A percentile compares a stretch with the other conserved stretches of the same genome.
These are phyloP conservation scores for Diacarnus erythraeanus DNA, from an alignment of 37 sponge, comb jelly and placozoan genomes.

Conservation along the genomic window DNA sequence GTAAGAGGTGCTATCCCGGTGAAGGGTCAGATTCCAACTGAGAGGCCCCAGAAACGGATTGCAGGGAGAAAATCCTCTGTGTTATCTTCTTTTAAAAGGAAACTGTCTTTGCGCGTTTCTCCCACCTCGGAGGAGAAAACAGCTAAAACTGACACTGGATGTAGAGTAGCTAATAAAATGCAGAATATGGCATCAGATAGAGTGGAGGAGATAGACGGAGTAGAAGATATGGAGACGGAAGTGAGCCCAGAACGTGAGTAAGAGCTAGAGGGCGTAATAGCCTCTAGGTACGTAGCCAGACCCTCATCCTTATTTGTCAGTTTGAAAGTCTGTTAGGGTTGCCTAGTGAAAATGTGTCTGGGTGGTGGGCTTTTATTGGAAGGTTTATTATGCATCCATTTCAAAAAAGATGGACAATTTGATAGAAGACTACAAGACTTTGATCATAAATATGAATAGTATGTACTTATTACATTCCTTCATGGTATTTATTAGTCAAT, in stretches of 20 bases:
- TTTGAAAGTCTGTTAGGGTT: not conserved
- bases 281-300: not conserved
- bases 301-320: not conserved
- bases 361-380: slow-evolving; percentile 43
- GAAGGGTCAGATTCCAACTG: not conserved
- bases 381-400: not conserved
- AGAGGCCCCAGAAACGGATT: not conserved
- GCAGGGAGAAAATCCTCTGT: not conserved
- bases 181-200: not conserved
- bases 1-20: not conserved
- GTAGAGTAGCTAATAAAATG: not conserved
- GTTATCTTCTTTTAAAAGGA: not conserved
- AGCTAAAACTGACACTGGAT: not conserved
- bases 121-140: not conserved
- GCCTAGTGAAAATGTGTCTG: slow-evolving; percentile 2
- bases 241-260: slow-evolving; percentile 38
- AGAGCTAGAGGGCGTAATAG: not conserved
- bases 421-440: not conserved
- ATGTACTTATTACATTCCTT: not conserved
- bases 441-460: not conserved
- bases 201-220: not conserved
- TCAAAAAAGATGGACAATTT: slow-evolving; percentile 9
- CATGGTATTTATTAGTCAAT: not conserved
- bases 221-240: slow-evolving; percentile 50
- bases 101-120: not conserved